Percentiles rank a stretch among this genome's conserved stretches.
Evolutionary conservation across 1,140 invertebrate genomes (phyloP).

Genomic region (Leptinotarsa texana): DNA sequence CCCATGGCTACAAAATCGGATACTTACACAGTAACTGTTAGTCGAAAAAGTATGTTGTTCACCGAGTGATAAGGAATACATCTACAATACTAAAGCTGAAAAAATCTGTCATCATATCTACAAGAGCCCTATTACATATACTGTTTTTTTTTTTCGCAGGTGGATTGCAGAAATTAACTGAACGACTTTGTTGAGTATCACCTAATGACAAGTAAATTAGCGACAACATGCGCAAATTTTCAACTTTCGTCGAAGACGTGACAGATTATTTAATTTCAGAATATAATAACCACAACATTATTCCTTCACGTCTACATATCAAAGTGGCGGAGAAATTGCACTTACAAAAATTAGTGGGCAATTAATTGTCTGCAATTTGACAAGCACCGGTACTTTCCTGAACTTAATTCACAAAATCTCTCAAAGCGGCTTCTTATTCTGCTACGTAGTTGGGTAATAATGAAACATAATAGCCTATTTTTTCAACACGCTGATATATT

Average conservation of each 20-base stretch:
- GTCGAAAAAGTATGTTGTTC: too few relatives aligned
- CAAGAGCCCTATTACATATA: too few relatives aligned
- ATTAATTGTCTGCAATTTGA: slow-evolving; percentile 6
- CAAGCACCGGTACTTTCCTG: neutral
- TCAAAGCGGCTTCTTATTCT: neutral
- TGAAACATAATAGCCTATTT: neutral
- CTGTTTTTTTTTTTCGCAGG: too few relatives aligned
- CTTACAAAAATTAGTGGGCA: neutral
- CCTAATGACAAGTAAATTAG: too few relatives aligned
- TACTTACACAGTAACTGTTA: too few relatives aligned
- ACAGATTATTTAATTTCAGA: neutral
- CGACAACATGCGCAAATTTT: too few relatives aligned
- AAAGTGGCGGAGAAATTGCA: neutral
- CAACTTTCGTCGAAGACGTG: neutral
- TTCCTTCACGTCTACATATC: neutral
- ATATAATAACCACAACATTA: neutral
- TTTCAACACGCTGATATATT: neutral
- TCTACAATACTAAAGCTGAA: too few relatives aligned
- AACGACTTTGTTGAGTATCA: too few relatives aligned
- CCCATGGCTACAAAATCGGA: too few relatives aligned
- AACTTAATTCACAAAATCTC: neutral
- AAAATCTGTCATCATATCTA: too few relatives aligned
- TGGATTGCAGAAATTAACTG: too few relatives aligned
- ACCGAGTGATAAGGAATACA: too few relatives aligned
- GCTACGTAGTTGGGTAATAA: neutral